A percentile compares a stretch with the other conserved stretches of the same genome.
phyloP scores from a whole-genome alignment of 2,888 invertebrate genomes.

The Xylota segnis region DNA sequence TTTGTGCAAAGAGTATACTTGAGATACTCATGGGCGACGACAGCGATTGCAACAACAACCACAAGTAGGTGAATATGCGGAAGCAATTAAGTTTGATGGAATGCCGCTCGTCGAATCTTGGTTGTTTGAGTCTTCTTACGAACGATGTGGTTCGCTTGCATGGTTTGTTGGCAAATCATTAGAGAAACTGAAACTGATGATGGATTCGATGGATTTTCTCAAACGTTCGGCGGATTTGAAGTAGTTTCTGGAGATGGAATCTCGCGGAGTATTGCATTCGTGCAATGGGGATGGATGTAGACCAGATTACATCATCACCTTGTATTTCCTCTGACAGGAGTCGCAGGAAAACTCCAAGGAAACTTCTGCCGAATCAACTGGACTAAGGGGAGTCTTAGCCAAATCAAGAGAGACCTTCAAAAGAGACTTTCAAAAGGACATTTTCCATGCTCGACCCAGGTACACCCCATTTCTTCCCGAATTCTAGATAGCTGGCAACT shows the following conservation, averaged over 20 bases:
- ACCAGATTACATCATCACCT: too few relatives aligned
- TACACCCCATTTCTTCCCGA: too few relatives aligned
- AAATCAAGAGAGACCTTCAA: too few relatives aligned
- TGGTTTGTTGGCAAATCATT: conserved; percentile 48
- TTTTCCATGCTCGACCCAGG: too few relatives aligned
- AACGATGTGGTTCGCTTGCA: conserved; percentile 25
- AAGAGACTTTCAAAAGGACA: too few relatives aligned
- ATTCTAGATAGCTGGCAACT: too few relatives aligned
- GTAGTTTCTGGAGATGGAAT: conserved; percentile 29
- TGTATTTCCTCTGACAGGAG: too few relatives aligned
- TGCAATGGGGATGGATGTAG: too few relatives aligned
- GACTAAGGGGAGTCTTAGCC: too few relatives aligned
- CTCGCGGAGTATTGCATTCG: too few relatives aligned
- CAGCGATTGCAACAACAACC: conserved; percentile 4
- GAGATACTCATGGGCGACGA: conserved; percentile 37
- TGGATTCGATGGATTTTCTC: conserved; percentile 26
- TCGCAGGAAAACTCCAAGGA: too few relatives aligned
- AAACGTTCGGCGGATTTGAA: conserved; percentile 37
- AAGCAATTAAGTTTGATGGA: conserved; percentile 72
- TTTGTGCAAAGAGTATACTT: background rate
- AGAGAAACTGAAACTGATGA: conserved; percentile 29
- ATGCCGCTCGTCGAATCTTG: conserved; percentile 39
- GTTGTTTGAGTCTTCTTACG: conserved; percentile 31
- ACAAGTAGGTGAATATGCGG: conserved; percentile 61
- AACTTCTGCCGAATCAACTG: too few relatives aligned